Conservation (phyloP, 2,888 invertebrate species). For the Abrostola triplasia region DNA sequence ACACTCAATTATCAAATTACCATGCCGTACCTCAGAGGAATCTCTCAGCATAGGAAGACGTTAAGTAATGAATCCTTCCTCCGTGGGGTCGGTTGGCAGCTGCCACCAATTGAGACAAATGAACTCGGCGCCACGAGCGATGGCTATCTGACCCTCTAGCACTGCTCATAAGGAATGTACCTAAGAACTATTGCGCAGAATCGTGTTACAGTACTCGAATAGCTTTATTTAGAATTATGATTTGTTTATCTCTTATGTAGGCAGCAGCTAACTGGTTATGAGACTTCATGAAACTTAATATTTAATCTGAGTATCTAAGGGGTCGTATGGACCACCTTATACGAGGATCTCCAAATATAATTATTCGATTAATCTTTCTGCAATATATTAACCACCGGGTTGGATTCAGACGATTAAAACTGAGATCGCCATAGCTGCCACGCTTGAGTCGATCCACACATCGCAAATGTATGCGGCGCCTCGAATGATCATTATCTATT, state of each 20-base stretch:
- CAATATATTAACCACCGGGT: not conserved
- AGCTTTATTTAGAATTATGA: not conserved
- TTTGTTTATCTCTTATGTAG: too few species aligned
- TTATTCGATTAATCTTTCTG: too few species aligned
- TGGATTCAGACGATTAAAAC: constrained; percentile 7
- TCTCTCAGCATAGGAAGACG: constrained; percentile 46
- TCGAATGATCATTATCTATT: constrained; percentile 37
- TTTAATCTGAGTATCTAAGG: too few species aligned
- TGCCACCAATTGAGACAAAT: constrained; percentile 82
- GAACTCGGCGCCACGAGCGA: constrained; percentile 75
- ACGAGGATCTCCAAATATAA: too few species aligned
- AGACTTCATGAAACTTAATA: too few species aligned
- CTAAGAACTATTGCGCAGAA: constrained; percentile 10
- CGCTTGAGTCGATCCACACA: constrained; percentile 6
- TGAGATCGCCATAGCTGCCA: constrained; percentile 6
- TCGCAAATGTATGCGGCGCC: constrained; percentile 33
- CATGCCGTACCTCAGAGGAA: constrained; percentile 41
- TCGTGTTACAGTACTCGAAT: not conserved
- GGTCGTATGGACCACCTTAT: too few species aligned
- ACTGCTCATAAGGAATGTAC: constrained; percentile 15
- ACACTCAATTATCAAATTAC: constrained; percentile 41
- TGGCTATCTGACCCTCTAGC: constrained; percentile 48
- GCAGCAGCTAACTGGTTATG: too few species aligned
- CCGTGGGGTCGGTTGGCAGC: constrained; percentile 64
- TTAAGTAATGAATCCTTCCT: constrained; percentile 51